These are phyloP conservation scores for Thecophora atra DNA, from an alignment of 2,888 invertebrate genomes.

Conservation along the genomic window DNA sequence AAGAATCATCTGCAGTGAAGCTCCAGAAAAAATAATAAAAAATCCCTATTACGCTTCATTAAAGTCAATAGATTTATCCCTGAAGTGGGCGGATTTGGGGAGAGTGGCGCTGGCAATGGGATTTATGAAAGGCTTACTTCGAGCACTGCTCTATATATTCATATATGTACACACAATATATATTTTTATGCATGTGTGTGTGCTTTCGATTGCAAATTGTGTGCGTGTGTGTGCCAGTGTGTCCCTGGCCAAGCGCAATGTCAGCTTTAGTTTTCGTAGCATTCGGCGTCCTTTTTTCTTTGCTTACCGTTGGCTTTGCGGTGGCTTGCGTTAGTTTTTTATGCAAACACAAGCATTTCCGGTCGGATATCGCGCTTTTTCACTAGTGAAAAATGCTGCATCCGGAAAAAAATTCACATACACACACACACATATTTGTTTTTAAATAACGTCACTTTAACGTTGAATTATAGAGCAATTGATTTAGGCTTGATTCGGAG, in stretches of 20 bases:
- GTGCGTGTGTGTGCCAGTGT: neutral
- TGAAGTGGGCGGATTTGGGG: neutral
- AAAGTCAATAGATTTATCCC: conserved; percentile 27
- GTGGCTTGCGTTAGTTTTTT: conserved; percentile 15
- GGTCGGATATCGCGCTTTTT: conserved; percentile 24
- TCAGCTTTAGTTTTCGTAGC: conserved; percentile 2
- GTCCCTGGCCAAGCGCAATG: neutral
- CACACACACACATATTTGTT: neutral
- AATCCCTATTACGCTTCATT: conserved; percentile 28
- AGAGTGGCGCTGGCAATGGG: neutral
- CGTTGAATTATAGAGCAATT: neutral
- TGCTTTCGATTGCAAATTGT: too few relatives aligned
- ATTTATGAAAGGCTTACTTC: conserved; percentile 26
- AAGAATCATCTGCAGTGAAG: neutral
- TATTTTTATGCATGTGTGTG: conserved; percentile 4
- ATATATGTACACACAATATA: neutral
- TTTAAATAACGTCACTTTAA: neutral
- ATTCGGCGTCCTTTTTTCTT: neutral
- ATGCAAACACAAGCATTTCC: conserved; percentile 24
- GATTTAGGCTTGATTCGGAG: neutral
- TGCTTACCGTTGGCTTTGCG: conserved; percentile 3
- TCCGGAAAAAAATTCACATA: neutral
- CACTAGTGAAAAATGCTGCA: neutral
- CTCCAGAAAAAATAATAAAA: conserved; percentile 1
- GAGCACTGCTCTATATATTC: neutral